A percentile compares a stretch with the other conserved stretches of the same genome.
These are phyloP conservation scores for Megastigmus dorsalis DNA, from an alignment of 2,888 invertebrate species.

Conservation along the genomic window DNA sequence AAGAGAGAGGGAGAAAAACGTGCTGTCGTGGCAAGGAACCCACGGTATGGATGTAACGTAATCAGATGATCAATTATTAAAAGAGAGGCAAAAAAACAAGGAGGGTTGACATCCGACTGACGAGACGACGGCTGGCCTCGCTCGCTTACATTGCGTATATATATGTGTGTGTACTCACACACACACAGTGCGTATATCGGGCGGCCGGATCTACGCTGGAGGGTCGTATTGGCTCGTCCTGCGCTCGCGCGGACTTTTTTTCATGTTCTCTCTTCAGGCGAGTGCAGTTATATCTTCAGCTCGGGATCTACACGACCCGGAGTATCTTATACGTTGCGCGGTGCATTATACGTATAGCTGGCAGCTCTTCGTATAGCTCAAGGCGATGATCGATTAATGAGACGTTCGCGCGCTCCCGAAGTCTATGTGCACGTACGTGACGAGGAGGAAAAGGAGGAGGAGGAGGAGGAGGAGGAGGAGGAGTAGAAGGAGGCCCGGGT, in stretches of 20 bases:
- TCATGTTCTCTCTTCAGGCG: neutral
- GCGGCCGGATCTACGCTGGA: conserved; percentile 37
- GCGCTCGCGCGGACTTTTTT: conserved; percentile 17
- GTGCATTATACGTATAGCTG: no score
- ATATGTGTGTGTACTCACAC: no score
- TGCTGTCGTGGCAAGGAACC: conserved; percentile 54
- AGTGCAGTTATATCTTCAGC: no score
- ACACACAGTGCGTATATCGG: conserved; percentile 41
- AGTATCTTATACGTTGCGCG: conserved; percentile 13
- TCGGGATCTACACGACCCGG: conserved; percentile 40
- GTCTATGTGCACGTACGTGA: neutral
- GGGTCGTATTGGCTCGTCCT: conserved; percentile 51
- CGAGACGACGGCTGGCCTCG: conserved; percentile 41
- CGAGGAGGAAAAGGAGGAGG: neutral
- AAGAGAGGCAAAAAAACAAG: conserved; percentile 72
- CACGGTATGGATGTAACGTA: conserved; percentile 71
- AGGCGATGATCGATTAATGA: conserved; percentile 54
- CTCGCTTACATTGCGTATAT: no score
- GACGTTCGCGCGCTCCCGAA: neutral
- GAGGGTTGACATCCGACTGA: conserved; percentile 71
- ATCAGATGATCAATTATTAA: conserved; percentile 75
- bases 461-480: no score
- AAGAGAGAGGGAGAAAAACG: conserved; percentile 41
- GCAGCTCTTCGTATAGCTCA: conserved; percentile 1
- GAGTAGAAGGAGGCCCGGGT: no score